Evolutionary conservation across 2,888 invertebrate genomes (phyloP).

Genomic region (Thera britannica): DNA sequence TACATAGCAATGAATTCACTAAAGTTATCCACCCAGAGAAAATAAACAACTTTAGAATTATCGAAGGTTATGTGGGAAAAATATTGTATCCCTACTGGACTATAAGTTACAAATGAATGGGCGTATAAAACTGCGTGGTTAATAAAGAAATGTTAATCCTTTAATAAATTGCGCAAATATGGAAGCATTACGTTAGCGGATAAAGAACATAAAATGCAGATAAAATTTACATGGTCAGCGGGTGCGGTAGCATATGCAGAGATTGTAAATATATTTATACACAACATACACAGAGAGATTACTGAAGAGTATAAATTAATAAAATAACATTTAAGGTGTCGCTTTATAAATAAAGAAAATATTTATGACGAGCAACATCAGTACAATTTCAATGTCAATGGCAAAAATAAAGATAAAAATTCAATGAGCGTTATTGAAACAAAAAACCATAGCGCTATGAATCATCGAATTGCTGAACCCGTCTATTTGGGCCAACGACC

Average conservation of each 20-base stretch:
- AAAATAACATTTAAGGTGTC: too few species aligned
- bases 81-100: background rate
- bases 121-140: background rate
- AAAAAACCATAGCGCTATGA: constrained; percentile 47
- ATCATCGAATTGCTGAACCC: constrained; percentile 45
- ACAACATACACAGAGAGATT: background rate
- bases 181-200: constrained; percentile 3
- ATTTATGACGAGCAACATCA: constrained; percentile 7
- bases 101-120: constrained; percentile 6
- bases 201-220: constrained; percentile 10
- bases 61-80: too few species aligned
- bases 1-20: too few species aligned
- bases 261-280: background rate
- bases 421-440: constrained; percentile 35
- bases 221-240: constrained; percentile 14
- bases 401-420: constrained; percentile 28
- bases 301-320: background rate
- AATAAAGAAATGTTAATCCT: background rate
- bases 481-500: constrained; percentile 71
- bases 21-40: too few species aligned
- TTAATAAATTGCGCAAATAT: background rate
- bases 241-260: background rate
- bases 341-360: too few species aligned
- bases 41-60: too few species aligned
- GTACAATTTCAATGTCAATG: constrained; percentile 35